These are phyloP conservation scores for Rhopalosiphum padi DNA, from an alignment of 1,140 invertebrate species.

Conservation along the genomic window DNA sequence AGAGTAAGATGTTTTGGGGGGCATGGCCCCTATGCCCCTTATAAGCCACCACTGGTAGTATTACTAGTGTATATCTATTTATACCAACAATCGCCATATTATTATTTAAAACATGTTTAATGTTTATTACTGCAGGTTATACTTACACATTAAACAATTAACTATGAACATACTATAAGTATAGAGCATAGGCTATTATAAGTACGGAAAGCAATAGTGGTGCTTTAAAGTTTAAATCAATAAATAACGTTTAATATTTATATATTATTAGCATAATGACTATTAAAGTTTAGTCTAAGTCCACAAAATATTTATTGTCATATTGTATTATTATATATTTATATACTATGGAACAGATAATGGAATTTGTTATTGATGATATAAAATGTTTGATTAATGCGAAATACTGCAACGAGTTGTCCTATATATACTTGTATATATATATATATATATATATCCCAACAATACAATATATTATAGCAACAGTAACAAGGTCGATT, in stretches of 20 bases:
- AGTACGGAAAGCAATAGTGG: neutral
- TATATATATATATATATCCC: too few relatives aligned
- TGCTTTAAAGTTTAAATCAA: slow-evolving; percentile 1
- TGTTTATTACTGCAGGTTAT: neutral
- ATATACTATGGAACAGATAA: neutral
- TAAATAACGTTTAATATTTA: neutral
- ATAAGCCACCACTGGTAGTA: too few relatives aligned
- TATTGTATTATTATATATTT: neutral
- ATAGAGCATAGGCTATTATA: neutral
- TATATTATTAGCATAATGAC: neutral
- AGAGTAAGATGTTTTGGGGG: too few relatives aligned
- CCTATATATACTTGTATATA: too few relatives aligned
- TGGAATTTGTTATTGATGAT: neutral
- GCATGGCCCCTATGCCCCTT: too few relatives aligned
- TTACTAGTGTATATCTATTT: neutral
- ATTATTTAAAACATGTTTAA: neutral
- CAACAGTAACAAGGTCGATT: neutral
- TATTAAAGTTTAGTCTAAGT: neutral
- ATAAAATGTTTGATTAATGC: neutral
- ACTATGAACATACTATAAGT: neutral
- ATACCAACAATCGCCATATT: neutral
- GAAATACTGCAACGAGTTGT: neutral
- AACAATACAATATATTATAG: neutral
- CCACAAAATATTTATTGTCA: neutral
- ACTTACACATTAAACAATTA: neutral